phyloP scores from a whole-genome alignment of 2,888 invertebrate genomes.

The Nomada lathburiana region DNA sequence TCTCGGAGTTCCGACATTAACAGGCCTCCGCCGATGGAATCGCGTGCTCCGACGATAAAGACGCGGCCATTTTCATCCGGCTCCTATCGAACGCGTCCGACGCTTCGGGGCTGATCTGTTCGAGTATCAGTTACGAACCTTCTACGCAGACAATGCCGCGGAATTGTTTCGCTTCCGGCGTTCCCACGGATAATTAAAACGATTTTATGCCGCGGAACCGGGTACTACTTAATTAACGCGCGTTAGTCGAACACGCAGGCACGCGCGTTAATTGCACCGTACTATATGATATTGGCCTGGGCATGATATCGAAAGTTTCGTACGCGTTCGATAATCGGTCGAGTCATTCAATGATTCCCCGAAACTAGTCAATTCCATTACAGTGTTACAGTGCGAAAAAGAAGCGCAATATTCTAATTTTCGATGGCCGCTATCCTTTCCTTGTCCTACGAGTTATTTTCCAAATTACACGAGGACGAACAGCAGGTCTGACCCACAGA shows the following conservation, averaged over 20 bases:
- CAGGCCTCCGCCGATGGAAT: constrained; percentile 40
- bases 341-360: not conserved
- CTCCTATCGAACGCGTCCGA: not conserved
- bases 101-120: constrained; percentile 1
- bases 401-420: too few relatives aligned
- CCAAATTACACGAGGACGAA: not conserved
- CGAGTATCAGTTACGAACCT: constrained; percentile 27
- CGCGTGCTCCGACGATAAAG: constrained; percentile 51
- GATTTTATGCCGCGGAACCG: constrained; percentile 23
- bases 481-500: not conserved
- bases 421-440: too few relatives aligned
- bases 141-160: constrained; percentile 9
- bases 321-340: not conserved
- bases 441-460: too few relatives aligned
- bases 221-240: constrained; percentile 33
- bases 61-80: constrained; percentile 38
- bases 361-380: constrained; percentile 2
- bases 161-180: constrained; percentile 14
- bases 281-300: not conserved
- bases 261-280: not conserved
- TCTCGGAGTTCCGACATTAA: constrained; percentile 59
- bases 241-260: constrained; percentile 6
- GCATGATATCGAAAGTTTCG: constrained; percentile 2
- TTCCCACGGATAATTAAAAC: constrained; percentile 43
- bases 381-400: not conserved